Evolutionary conservation across 1,140 invertebrate genomes (phyloP), one percentile per base, ranked within the genome.

Genomic region (Drosophila nebulosa): DNA sequence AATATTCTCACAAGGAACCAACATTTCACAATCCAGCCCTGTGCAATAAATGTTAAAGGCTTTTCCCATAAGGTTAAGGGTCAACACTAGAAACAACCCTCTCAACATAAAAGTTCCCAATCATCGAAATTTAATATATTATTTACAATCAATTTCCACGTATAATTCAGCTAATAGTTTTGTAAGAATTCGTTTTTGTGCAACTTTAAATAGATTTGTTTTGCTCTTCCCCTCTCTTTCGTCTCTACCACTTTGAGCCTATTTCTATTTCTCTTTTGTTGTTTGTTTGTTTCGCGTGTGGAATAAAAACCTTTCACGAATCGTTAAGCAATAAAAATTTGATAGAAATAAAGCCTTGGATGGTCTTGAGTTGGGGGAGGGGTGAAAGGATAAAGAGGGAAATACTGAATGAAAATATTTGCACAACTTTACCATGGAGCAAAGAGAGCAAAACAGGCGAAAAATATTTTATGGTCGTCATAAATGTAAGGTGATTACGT

Each of bases 391-490:
- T n/a, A n/a, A 12, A 14, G 24, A 18, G 26, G 16, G 74, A 74
- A 74, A 74, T 74, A 64, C 73, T 60, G 56, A 24, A 55, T 63
- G 24, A 74, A 74, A 74, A 74, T 74, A 74, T 74, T 74, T 74
- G 71, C 70, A 74, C 56, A 72, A 53, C 68, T 52, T 36, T 46
- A 36, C 36, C 21, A 36, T 14, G 24, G n/a, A 21, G 36, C 6
- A 67, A 53, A 46, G 3, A 46, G 6, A 46, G 16, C 5, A 26
- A 26, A 26, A 26, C 24, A 14, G 6, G 36, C 36, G 7, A 39
- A 16, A 36, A 14, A 14, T 30, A 26, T 42, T 5, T 61, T 46
- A 21, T 61, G 27, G 60, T 18, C 24, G 55, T 74, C 55, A 66
- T 74, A 60, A 7, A 30, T 5, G 6, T 30, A 30, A 30, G 27